Evolutionary conservation across 1,140 invertebrate species (phyloP).

Genomic region (Saxidomus purpurata): DNA sequence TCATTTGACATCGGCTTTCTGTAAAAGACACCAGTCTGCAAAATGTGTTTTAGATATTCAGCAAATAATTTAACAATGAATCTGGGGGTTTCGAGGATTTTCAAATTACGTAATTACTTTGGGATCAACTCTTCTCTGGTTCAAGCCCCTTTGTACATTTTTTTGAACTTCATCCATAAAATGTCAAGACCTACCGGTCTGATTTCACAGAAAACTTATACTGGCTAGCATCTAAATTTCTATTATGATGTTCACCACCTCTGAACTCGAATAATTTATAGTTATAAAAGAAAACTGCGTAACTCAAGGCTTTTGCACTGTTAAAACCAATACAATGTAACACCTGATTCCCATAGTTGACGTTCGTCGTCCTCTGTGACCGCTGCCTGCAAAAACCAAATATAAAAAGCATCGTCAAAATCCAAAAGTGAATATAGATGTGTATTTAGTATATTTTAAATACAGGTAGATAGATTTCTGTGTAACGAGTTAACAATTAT

Average conservation of each 20-base stretch:
- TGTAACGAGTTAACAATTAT: too few relatives aligned
- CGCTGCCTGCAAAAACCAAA: too few relatives aligned
- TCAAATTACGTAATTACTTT: background rate
- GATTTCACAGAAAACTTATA: background rate
- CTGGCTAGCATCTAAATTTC: background rate
- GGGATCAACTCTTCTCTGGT: background rate
- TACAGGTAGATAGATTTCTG: too few relatives aligned
- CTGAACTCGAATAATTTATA: constrained; percentile 34
- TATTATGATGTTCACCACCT: background rate
- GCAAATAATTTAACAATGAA: background rate
- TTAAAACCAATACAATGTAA: background rate
- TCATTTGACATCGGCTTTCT: background rate
- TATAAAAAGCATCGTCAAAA: too few relatives aligned
- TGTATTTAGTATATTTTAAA: too few relatives aligned
- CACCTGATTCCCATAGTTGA: background rate
- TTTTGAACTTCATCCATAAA: background rate
- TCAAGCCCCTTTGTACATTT: background rate
- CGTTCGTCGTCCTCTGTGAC: background rate
- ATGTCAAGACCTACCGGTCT: background rate
- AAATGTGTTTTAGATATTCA: background rate
- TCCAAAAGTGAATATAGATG: too few relatives aligned
- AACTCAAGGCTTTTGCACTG: background rate
- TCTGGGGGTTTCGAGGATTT: background rate
- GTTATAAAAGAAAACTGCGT: constrained; percentile 5
- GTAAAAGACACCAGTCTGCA: background rate